Evolutionary conservation across 37 sponge, comb jelly and placozoan species (phyloP), one percentile per base, ranked within the genome.

Genomic region (Diacarnus erythraeanus): DNA sequence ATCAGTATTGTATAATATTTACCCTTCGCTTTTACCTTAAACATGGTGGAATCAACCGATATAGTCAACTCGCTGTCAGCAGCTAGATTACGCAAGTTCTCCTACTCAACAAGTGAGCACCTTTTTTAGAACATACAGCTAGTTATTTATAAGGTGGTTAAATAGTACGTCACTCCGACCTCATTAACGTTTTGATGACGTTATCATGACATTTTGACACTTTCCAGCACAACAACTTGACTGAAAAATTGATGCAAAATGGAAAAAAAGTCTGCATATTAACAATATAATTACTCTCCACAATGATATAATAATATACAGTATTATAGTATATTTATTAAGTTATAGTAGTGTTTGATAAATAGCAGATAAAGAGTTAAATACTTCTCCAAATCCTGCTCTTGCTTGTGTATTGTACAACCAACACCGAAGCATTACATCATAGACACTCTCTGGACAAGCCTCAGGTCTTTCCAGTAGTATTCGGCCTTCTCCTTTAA

Each of bases 351-450:
- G 31, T 63, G 64, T n/a, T 57, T 44, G 74, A 47, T 86, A 75
- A 72, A 86, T 86, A 12, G 36, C 33, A 1, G 58, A 18, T 57
- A 89, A 72, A 2, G 43, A 29, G 34, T 64, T n/a, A 30, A 69
- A 71, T 2, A 89, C 36, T 37, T 89, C 89, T 27, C 56, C 74
- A 74, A 92, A 92, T 0, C 18, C 57, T n/a, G 88, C 88, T 33
- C 92, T 36, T 23, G 75, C 59, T 0, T 80, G 77, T 15, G 77
- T 44, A 2, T 63, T 77, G 64, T 84, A 73, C 57, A 66, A 56
- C 92, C 92, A 92, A 78, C 92, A 92, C 10, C 72, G 30, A 65
- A 80, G 72, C 92, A 92, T 84, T 1, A 92, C 40, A 10, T 80
- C 56, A 59, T 87, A 87, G 31, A 87, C 74, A 29, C 77, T 81